Evolutionary conservation across 2,888 invertebrate genomes (phyloP), one percentile per base, ranked within the genome.

Genomic region (Phragmatobia fuliginosa): DNA sequence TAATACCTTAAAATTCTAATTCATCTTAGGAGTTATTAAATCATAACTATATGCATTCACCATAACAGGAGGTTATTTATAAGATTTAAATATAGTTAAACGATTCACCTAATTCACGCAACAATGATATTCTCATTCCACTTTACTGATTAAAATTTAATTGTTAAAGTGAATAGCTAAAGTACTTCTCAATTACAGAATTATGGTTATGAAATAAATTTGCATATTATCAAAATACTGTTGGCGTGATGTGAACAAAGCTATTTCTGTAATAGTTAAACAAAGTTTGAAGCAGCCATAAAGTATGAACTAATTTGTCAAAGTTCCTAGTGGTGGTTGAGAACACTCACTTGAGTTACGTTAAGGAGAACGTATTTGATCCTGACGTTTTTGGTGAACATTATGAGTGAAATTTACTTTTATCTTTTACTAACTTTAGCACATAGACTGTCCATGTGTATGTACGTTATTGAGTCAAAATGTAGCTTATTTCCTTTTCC

Each of bases 241-340:
- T 66, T 70, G 63, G 66, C 62, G 28, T 78, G 72, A 78, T 77
- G 79, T 76, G 81, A 78, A 77, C 76, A 67, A 76, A 78, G 76
- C 83, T 77, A 68, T 85, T 83, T 76, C 78, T 79, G 81, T 80
- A 82, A 82, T 77, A 80, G 83, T 79, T 84, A 80, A 85, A 84
- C 86, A 83, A 89, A 90, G 85, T 91, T 91, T 83, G 83, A 76
- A 84, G 83, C 80, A 83, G 87, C 86, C 86, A 88, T 92, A 90
- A 91, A 92, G 87, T 89, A 90, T 88, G 86, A 90, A 92, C 90
- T 92, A 92, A 92, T 93, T 92, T 92, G 92, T 92, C 92, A 91
- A 90, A 92, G 89, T 91, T 89, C 84, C 84, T 85, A 82, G 86
- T 86, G 86, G 83, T 85, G 84, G 83, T 81, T 79, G 83, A 81